Base-by-base conservation (phyloP, 2,113 vertebrate species). In the Neofelis nebulosa region DNA sequence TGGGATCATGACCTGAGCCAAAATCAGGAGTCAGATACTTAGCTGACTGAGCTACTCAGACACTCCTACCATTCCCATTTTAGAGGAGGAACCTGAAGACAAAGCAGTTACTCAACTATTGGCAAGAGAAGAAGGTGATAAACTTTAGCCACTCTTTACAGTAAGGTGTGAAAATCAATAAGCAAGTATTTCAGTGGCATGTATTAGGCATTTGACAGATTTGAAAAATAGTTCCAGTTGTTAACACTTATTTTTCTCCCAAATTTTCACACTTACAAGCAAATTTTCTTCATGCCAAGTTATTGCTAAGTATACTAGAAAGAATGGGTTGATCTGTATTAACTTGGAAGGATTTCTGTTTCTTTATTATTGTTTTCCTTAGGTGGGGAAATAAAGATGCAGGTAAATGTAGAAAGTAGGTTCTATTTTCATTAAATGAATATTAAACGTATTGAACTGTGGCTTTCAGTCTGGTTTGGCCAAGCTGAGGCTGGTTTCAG, bases 341-440 rank as follows among this genome's bases (percentile, higher is more conserved):
- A 89, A 80, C 38, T 74, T 31, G 50, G 89, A 79, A 50, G 52
- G 33, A 66, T 81, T 95, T 84, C 89, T 48, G 1, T 86, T 88
- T 85, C 65, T 57, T 76, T 69, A 5, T 76, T 52, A 12, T 50
- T 69, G 13, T 82, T 71, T 41, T 88, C 89, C 23, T 88, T 55
- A 63, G 84, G 9, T 21, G 6, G 27, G 3, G 27, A 94, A 65
- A 73, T 29, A 36, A 66, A 86, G 86, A 82, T 50, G 5, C 31
- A 76, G 41, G 50, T 90, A 65, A 38, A 86, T 27, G 48, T 19
- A 55, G 7, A 25, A 9, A 50, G 55, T 57, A 19, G 29, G 7
- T 33, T 95, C 23, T 36, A 15, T 92, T 84, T 94, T 91, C 65
- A 91, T 38, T 25, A 87, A 89, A n/a, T 69, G 71, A 36, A 88